phyloP scores from a whole-genome alignment of 2,888 invertebrate species.

The Stenichneumon culpator region DNA sequence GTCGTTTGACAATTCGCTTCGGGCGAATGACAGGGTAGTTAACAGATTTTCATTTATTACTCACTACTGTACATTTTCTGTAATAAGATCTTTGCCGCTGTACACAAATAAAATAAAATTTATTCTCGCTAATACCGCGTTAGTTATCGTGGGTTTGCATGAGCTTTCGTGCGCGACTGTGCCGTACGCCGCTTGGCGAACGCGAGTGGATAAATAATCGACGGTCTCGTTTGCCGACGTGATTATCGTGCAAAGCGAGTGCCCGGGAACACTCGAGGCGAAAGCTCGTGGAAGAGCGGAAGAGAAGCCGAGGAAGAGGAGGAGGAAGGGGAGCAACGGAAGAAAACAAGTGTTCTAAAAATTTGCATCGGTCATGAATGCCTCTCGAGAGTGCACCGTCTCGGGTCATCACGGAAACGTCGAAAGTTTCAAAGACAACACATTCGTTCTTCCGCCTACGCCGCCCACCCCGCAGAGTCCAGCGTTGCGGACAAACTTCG shows the following conservation, averaged over 20 bases:
- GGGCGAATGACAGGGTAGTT: slow-evolving; percentile 29
- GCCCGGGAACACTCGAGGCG: slow-evolving; percentile 18
- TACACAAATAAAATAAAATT: not conserved
- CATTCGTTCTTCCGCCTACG: slow-evolving; percentile 73
- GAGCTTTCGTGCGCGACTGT: not conserved
- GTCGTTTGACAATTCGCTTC: slow-evolving; percentile 55
- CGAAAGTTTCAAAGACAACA: slow-evolving; percentile 58
- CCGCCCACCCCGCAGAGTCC: slow-evolving; percentile 69
- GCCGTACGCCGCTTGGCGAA: not conserved
- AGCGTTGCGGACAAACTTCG: slow-evolving; percentile 15
- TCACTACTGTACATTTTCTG: no score
- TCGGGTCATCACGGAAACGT: slow-evolving; percentile 25
- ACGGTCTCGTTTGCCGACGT: slow-evolving; percentile 4
- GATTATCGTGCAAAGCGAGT: slow-evolving; percentile 26
- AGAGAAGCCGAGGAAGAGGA: not conserved
- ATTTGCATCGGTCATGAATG: slow-evolving; percentile 57
- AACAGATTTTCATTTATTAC: no score
- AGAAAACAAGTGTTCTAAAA: slow-evolving; percentile 20
- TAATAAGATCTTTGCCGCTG: no score
- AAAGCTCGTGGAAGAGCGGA: not conserved
- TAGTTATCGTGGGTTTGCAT: not conserved
- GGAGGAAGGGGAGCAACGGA: not conserved
- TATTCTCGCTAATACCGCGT: not conserved
- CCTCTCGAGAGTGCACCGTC: slow-evolving; percentile 30
- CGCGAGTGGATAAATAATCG: slow-evolving; percentile 1